Percentiles rank a stretch among this genome's conserved stretches.
Evolutionary conservation across 2,113 vertebrate genomes (phyloP).

Genomic region (Gallinago media): DNA sequence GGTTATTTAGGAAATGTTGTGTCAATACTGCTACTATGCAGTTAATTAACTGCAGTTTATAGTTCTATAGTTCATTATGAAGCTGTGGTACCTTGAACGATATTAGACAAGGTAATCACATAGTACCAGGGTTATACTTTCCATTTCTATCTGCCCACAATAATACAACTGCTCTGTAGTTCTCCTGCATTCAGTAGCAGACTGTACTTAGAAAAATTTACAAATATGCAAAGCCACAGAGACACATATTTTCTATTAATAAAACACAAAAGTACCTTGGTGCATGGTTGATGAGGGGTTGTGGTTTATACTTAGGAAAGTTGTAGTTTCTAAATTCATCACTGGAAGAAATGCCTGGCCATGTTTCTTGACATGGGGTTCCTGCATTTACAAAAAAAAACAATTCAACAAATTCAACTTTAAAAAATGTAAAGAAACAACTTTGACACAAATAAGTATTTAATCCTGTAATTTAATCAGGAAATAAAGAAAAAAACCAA

Average conservation of each 20-base stretch:
- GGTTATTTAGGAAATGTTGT: neutral
- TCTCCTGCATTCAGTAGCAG: neutral
- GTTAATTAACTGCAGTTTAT: neutral
- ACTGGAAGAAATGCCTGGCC: slow-evolving; percentile 93
- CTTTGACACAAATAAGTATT: neutral
- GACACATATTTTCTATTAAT: neutral
- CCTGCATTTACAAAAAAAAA: slow-evolving; percentile 78
- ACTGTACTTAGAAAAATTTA: neutral
- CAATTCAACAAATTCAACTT: neutral
- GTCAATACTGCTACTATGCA: neutral
- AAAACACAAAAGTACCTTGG: slow-evolving; percentile 85
- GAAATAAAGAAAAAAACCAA: neutral
- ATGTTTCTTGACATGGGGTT: slow-evolving; percentile 94
- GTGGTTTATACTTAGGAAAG: slow-evolving; percentile 97
- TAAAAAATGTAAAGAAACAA: neutral
- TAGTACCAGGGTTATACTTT: neutral
- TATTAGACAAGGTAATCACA: neutral
- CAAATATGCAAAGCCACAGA: neutral
- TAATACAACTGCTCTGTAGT: neutral
- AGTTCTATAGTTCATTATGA: neutral
- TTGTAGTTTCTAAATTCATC: slow-evolving; percentile 98
- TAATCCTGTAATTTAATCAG: neutral
- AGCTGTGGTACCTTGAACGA: neutral
- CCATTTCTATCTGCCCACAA: neutral
- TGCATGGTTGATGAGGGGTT: slow-evolving; percentile 95